Conservation (phyloP, 2,888 invertebrate species). For the Conus canariensis region DNA sequence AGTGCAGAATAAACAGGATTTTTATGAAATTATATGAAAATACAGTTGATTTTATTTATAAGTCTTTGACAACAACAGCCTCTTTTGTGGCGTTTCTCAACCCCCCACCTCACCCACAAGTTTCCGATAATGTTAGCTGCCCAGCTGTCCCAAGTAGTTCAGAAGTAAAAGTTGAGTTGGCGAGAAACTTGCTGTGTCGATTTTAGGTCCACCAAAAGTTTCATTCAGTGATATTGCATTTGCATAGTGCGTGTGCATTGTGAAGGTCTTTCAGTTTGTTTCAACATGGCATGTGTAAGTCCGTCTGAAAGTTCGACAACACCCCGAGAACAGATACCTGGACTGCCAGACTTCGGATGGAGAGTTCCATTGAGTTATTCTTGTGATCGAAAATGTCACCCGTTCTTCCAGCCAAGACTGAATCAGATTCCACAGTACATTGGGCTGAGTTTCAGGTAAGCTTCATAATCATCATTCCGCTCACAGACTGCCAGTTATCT, state of each 20-base stretch:
- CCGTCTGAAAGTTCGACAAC: slow-evolving; percentile 63
- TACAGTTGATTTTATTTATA: too few species aligned
- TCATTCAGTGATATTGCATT: neutral
- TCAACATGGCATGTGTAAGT: slow-evolving; percentile 49
- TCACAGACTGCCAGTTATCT: neutral
- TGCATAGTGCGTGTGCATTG: neutral
- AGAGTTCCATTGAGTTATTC: slow-evolving; percentile 69
- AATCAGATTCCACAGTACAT: slow-evolving; percentile 86
- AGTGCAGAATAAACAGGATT: too few species aligned
- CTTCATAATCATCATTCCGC: neutral
- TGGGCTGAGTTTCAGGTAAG: slow-evolving; percentile 87
- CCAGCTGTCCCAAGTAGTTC: neutral
- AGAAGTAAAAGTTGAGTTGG: neutral
- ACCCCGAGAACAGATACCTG: slow-evolving; percentile 65
- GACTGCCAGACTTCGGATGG: slow-evolving; percentile 76
- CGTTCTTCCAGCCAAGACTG: slow-evolving; percentile 81
- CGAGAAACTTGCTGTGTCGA: neutral
- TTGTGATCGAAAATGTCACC: slow-evolving; percentile 70
- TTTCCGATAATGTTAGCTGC: too few species aligned
- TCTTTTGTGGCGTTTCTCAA: neutral
- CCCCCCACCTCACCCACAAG: neutral
- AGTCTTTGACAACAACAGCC: neutral
- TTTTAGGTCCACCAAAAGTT: neutral
- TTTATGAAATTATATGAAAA: too few species aligned
- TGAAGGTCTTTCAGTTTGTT: neutral